Conservation (phyloP, 2,888 invertebrate species). For the Clivina fossor region DNA sequence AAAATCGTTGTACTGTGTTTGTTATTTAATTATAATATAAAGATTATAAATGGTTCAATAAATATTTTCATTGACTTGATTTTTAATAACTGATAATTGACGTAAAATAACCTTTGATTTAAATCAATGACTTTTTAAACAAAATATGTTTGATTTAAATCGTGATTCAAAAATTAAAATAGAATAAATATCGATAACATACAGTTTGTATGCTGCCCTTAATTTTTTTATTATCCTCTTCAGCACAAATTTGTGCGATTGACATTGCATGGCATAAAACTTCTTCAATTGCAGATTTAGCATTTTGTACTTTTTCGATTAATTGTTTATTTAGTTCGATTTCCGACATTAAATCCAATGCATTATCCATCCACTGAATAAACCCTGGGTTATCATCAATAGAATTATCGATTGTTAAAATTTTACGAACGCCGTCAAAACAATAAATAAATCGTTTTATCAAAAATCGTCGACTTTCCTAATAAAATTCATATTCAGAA, state of each 20-base stretch:
- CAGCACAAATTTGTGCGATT: slow-evolving; percentile 49
- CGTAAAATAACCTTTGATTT: no score
- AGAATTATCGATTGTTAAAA: slow-evolving; percentile 31
- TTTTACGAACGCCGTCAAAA: slow-evolving; percentile 41
- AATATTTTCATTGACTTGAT: no score
- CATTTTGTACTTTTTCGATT: slow-evolving; percentile 37
- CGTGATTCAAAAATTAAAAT: no score
- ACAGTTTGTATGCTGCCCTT: slow-evolving; percentile 61
- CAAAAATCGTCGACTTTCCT: slow-evolving; percentile 45
- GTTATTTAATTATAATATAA: no score
- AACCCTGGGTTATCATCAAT: slow-evolving; percentile 44
- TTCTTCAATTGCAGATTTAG: slow-evolving; percentile 46
- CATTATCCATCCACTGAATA: slow-evolving; percentile 49
- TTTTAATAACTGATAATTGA: no score
- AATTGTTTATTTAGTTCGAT: slow-evolving; percentile 41
- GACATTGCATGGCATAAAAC: slow-evolving; percentile 52
- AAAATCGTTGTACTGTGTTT: no score
- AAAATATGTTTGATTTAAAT: no score
- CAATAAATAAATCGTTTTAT: slow-evolving; percentile 42
- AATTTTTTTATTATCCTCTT: slow-evolving; percentile 51
- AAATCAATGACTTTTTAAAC: no score
- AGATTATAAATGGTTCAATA: no score
- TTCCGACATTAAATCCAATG: slow-evolving; percentile 46
- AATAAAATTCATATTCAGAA: slow-evolving; percentile 5
- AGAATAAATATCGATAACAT: slow-evolving; percentile 43